A percentile compares a stretch with the other conserved stretches of the same genome.
Conservation (phyloP, 2,797 vertebrate genomes). For the Falco berigora region DNA sequence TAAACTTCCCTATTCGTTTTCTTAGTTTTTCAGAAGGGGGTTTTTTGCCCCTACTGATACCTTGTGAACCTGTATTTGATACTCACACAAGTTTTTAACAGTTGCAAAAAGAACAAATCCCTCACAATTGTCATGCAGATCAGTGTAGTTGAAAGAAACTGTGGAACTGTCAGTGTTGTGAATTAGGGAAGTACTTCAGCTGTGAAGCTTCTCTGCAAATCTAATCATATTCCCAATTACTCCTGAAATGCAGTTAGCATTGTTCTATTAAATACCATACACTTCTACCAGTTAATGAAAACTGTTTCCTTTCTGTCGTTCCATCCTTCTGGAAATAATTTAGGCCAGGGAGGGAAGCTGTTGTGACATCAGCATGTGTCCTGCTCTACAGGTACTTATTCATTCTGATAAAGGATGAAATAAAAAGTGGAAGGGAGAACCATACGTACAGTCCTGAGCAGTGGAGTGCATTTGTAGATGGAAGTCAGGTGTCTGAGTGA, state of each 20-base stretch:
- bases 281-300: not conserved
- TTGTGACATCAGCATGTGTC: not conserved
- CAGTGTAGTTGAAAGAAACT: not conserved
- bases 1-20: no score
- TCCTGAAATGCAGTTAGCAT: not conserved
- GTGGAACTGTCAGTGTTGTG: not conserved
- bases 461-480: not conserved
- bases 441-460: not conserved
- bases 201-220: not conserved
- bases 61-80: not conserved
- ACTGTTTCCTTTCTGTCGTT: not conserved
- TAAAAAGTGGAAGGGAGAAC: not conserved
- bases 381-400: not conserved
- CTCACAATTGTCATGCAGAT: not conserved
- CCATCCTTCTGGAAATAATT: not conserved
- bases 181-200: not conserved
- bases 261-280: not conserved
- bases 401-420: not conserved
- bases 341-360: not conserved
- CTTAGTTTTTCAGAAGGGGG: not conserved
- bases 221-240: not conserved
- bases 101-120: not conserved
- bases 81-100: not conserved
- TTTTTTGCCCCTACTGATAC: not conserved
- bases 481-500: not conserved